Evolutionary conservation across 2,888 invertebrate genomes (phyloP), one percentile per base, ranked within the genome.

Genomic region (Melieria crassipennis): DNA sequence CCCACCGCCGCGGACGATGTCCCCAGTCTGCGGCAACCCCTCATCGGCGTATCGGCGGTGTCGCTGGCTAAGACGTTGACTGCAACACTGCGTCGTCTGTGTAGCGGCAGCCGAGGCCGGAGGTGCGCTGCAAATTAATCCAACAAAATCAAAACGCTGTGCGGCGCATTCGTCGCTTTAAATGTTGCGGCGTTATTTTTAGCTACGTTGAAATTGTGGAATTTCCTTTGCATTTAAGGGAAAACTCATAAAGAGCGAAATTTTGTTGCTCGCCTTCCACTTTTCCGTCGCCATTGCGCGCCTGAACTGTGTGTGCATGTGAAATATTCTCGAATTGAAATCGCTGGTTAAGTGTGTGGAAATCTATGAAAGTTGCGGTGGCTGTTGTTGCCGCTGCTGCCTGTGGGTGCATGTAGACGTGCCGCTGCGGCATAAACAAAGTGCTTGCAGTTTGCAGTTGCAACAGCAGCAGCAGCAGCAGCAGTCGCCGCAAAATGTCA

Each of bases 101-200:
- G 11, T 11, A 5, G 47, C 16, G 30, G 5, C 10, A 16, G 4
- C 7, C 4, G 42, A 42, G 11, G 63, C 48, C 30, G 47, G 72
- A 45, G 56, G 66, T 64, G 61, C 69, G 45, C 60, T 58, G 55
- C 75, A 76, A 75, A 77, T 77, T 75, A 77, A 77, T 76, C 76
- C 73, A 65, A 70, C 65, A 65, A 56, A 65, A 60, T 65, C 50
- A 42, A 61, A 55, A 62, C 56, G 42, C 62, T 61, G 69, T 58
- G n/a, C 10, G 45, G 55, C 43, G 30, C 30, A 58, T 57, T 66
- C 66, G 56, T 45, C 55, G 42, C 43, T 46, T 45, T 42, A 1
- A 47, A 4, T 46, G 56, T 43, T 69, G 63, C 30, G 30, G 43
- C 56, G 11, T 69, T 63, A 63, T 63, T 69, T 63, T 63, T 69